Percentiles rank a stretch among this genome's conserved stretches.
These are phyloP conservation scores for Lycia hirtaria DNA, from an alignment of 2,888 invertebrate species.

Conservation along the genomic window DNA sequence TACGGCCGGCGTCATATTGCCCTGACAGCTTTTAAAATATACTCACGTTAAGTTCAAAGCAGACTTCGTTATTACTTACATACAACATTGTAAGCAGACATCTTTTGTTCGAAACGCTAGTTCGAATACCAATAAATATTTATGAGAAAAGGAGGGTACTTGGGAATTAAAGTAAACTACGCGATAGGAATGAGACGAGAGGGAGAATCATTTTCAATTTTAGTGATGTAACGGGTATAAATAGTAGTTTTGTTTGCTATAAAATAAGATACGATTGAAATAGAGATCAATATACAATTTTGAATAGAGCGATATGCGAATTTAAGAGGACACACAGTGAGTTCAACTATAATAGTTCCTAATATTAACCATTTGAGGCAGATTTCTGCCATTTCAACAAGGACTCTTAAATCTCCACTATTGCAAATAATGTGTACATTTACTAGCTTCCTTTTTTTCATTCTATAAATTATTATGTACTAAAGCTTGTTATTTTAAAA, in stretches of 20 bases:
- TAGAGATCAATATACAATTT: too few relatives aligned
- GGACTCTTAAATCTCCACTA: too few relatives aligned
- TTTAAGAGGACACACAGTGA: too few relatives aligned
- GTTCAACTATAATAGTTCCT: too few relatives aligned
- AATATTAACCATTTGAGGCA: too few relatives aligned
- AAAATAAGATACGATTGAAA: too few relatives aligned
- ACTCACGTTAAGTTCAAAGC: slow-evolving; percentile 60
- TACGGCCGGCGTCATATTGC: slow-evolving; percentile 71
- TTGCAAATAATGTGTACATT: too few relatives aligned
- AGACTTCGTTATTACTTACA: slow-evolving; percentile 45
- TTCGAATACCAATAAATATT: slow-evolving; percentile 29
- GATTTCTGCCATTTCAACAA: too few relatives aligned
- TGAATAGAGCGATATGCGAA: too few relatives aligned
- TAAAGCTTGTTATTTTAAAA: too few relatives aligned
- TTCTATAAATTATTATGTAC: too few relatives aligned
- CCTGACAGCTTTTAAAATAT: slow-evolving; percentile 81
- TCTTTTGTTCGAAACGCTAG: slow-evolving; percentile 34
- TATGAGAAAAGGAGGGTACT: slow-evolving; percentile 16
- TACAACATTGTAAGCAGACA: slow-evolving; percentile 36
- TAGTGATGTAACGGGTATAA: not conserved
- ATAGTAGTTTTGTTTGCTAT: not conserved
- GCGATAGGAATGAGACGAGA: slow-evolving; percentile 14
- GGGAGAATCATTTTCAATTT: slow-evolving; percentile 1
- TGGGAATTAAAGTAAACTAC: slow-evolving; percentile 22
- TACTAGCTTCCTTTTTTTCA: too few relatives aligned